A percentile compares a stretch with the other conserved stretches of the same genome.
Evolutionary conservation across 2,113 vertebrate genomes (phyloP).

Genomic region (Zosterops borbonicus): DNA sequence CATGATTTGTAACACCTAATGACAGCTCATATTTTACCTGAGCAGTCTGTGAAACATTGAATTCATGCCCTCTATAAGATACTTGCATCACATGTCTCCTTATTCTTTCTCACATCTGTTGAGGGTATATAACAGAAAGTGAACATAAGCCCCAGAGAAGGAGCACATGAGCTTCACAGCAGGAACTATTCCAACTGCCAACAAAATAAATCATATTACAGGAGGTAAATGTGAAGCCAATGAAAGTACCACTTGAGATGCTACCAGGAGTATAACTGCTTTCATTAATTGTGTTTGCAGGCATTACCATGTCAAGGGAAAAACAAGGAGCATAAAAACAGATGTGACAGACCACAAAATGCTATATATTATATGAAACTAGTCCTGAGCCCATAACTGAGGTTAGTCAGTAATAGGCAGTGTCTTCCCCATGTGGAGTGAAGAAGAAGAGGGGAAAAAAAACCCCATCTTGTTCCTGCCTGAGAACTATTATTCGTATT

Average conservation of each 20-base stretch:
- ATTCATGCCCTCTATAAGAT: background rate
- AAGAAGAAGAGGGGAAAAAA: background rate
- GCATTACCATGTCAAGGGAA: background rate
- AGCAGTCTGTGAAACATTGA: background rate
- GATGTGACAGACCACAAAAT: background rate
- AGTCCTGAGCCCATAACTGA: background rate
- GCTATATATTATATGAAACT: background rate
- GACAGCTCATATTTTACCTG: background rate
- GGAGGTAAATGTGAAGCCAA: background rate
- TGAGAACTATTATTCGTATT: background rate
- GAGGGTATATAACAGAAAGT: background rate
- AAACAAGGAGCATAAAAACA: background rate
- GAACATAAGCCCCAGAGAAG: background rate
- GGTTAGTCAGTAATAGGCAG: background rate
- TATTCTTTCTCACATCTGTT: slow-evolving; percentile 2
- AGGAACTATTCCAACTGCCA: background rate
- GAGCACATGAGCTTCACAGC: background rate
- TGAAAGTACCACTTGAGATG: background rate
- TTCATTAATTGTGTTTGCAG: background rate
- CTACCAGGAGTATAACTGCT: background rate
- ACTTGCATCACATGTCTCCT: background rate
- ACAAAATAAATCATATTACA: background rate
- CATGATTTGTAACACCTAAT: background rate
- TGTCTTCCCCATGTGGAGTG: background rate
- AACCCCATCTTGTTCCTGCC: background rate